These are phyloP conservation scores for Lasioglossum albipes DNA, from an alignment of 1,140 invertebrate genomes.

Conservation along the genomic window DNA sequence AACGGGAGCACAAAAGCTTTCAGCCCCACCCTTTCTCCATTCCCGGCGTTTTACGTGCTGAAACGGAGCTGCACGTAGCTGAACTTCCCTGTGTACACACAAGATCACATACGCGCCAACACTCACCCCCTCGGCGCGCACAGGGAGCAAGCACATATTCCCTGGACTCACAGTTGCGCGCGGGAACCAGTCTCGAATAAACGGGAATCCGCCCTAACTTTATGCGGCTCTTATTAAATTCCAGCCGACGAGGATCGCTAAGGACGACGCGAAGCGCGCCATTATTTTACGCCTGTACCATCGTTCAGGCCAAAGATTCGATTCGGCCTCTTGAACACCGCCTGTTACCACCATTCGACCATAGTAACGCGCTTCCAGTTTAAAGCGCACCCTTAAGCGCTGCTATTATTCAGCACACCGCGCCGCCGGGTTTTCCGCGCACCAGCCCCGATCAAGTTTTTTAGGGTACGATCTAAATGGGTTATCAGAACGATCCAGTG, in stretches of 20 bases:
- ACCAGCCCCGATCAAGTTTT: too few relatives aligned
- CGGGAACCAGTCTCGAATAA: slow-evolving; percentile 55
- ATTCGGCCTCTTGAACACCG: slow-evolving; percentile 24
- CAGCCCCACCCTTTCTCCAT: slow-evolving; percentile 2
- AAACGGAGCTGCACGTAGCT: background rate
- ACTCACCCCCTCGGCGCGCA: background rate
- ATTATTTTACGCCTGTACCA: slow-evolving; percentile 46
- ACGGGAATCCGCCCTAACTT: slow-evolving; percentile 64
- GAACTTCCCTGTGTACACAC: slow-evolving; percentile 5
- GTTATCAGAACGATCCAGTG: too few relatives aligned
- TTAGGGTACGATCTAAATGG: too few relatives aligned
- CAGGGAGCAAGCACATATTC: slow-evolving; percentile 22
- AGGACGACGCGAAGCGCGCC: slow-evolving; percentile 53
- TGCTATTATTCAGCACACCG: background rate
- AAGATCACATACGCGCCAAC: background rate
- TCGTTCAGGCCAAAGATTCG: slow-evolving; percentile 42
- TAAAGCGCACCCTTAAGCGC: background rate
- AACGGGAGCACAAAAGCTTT: slow-evolving; percentile 64
- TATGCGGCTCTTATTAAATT: slow-evolving; percentile 72
- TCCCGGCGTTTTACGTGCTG: slow-evolving; percentile 32
- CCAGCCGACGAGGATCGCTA: slow-evolving; percentile 67
- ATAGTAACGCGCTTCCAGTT: background rate
- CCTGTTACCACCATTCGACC: background rate
- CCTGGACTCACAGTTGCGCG: slow-evolving; percentile 4
- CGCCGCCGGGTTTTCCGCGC: background rate